These are phyloP conservation scores for Cataglyphis livida DNA, from an alignment of 2,888 invertebrate genomes.

Conservation along the genomic window DNA sequence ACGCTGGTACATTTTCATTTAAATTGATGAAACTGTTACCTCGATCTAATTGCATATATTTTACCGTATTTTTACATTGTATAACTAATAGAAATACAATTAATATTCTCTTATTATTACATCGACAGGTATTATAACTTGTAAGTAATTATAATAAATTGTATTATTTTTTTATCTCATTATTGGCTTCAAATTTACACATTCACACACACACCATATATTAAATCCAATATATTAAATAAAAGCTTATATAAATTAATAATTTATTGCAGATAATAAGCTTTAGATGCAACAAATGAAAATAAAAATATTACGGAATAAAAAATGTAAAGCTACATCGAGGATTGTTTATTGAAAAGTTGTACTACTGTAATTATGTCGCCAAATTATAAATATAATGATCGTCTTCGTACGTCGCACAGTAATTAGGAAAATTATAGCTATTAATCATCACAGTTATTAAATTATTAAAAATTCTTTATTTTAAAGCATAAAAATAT, in stretches of 20 bases:
- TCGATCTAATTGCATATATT: conserved; percentile 13
- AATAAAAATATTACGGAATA: neutral
- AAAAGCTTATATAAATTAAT: conserved; percentile 4
- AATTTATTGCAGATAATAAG: conserved; percentile 3
- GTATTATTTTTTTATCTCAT: neutral
- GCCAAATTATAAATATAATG: neutral
- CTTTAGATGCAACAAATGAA: neutral
- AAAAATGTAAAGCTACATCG: neutral
- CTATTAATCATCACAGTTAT: neutral
- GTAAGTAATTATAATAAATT: conserved; percentile 23
- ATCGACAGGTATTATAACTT: neutral
- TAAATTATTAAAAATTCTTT: neutral
- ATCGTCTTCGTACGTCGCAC: no score
- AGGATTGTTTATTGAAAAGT: neutral
- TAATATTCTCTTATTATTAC: conserved; percentile 3
- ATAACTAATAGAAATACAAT: conserved; percentile 3
- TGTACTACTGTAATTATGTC: neutral
- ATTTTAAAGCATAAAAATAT: neutral
- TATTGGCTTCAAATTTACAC: neutral
- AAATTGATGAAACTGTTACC: conserved; percentile 32
- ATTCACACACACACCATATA: neutral
- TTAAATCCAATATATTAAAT: neutral
- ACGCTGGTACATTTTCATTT: conserved; percentile 14
- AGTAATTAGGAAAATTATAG: neutral
- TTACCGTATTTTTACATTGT: neutral